Conservation (phyloP, 1,140 invertebrate genomes). For the Amyelois transitella region DNA sequence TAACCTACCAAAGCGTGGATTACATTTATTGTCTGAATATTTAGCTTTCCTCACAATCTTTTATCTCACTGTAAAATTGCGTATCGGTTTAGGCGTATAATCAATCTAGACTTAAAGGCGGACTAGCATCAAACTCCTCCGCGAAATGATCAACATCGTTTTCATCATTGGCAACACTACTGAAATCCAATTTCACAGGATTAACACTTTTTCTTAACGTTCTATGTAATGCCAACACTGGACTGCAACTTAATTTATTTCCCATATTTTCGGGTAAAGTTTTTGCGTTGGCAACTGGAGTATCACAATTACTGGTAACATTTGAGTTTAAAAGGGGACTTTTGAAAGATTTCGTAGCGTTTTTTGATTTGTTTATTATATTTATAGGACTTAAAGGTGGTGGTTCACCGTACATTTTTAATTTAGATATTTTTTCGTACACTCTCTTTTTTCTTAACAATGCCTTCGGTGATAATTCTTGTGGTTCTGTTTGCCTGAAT, state of each 20-base stretch:
- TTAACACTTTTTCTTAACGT: conserved; percentile 35
- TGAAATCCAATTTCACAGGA: conserved; percentile 54
- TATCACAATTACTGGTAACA: conserved; percentile 9
- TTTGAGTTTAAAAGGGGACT: conserved; percentile 35
- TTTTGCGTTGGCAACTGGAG: not conserved
- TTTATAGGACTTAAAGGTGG: conserved; percentile 54
- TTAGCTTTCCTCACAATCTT: too few relatives aligned
- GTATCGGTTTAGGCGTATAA: too few relatives aligned
- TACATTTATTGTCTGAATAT: too few relatives aligned
- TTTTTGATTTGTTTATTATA: conserved; percentile 51
- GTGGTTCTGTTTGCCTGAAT: conserved; percentile 44
- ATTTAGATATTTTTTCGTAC: conserved; percentile 51
- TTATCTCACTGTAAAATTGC: too few relatives aligned
- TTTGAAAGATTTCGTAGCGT: conserved; percentile 43
- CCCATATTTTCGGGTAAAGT: not conserved
- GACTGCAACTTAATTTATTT: conserved; percentile 19
- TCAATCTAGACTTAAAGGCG: conserved; percentile 62
- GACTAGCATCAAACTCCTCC: conserved; percentile 61
- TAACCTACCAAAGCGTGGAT: too few relatives aligned
- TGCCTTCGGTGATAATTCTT: conserved; percentile 31
- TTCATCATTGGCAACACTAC: conserved; percentile 15
- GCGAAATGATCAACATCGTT: conserved; percentile 43
- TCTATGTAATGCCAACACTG: conserved; percentile 27
- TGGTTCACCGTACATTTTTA: conserved; percentile 67
- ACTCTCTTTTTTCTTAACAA: conserved; percentile 42